phyloP scores from a whole-genome alignment of 2,888 invertebrate genomes.

The Lepas anatifera region DNA sequence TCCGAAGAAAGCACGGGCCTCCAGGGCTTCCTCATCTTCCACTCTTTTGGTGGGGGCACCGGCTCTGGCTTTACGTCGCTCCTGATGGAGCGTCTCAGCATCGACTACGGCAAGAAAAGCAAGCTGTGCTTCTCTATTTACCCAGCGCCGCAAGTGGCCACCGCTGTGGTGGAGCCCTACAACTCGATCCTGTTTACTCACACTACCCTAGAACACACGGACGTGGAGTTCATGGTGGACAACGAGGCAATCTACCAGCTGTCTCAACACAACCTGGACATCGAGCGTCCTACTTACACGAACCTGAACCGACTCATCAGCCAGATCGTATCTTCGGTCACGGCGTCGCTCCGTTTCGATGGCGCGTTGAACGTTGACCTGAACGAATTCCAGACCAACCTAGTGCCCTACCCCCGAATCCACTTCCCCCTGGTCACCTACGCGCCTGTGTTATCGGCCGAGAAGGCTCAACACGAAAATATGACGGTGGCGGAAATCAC shows the following conservation, averaged over 20 bases:
- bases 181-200: constrained; percentile 85
- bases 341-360: constrained; percentile 37
- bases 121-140: constrained; percentile 83
- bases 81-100: constrained; percentile 68
- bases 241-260: constrained; percentile 64
- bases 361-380: too few species aligned
- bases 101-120: constrained; percentile 75
- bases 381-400: too few species aligned
- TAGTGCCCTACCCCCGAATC: too few species aligned
- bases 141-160: constrained; percentile 56
- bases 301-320: constrained; percentile 18
- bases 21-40: constrained; percentile 78
- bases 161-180: constrained; percentile 89
- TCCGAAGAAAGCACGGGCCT: constrained; percentile 31
- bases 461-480: too few species aligned
- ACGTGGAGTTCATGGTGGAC: constrained; percentile 95
- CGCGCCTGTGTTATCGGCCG: too few species aligned
- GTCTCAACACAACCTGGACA: constrained; percentile 55
- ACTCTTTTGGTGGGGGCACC: constrained; percentile 75
- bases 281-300: constrained; percentile 31
- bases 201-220: constrained; percentile 79
- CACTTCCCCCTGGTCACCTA: too few species aligned
- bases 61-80: constrained; percentile 81
- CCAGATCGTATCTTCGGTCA: constrained; percentile 31
- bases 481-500: too few species aligned